A percentile compares a stretch with the other conserved stretches of the same genome.
These are phyloP conservation scores for Eucera pruinosa DNA, from an alignment of 2,888 invertebrate species.

Conservation along the genomic window DNA sequence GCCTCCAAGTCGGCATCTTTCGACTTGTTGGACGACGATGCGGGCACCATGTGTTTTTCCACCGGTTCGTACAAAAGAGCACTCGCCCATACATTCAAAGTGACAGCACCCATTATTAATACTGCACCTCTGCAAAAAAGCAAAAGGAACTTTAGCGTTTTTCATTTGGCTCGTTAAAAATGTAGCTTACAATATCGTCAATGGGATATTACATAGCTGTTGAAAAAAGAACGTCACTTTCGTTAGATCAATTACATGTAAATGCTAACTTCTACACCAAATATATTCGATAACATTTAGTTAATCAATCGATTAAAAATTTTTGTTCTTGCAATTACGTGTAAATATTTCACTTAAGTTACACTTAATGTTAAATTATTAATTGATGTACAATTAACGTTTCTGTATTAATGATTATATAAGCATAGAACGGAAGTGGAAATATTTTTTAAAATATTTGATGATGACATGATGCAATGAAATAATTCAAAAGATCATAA, in stretches of 20 bases:
- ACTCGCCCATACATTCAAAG: conserved; percentile 93
- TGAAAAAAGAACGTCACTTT: conserved; percentile 16
- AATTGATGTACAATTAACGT: conserved; percentile 17
- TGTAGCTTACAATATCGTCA: conserved; percentile 57
- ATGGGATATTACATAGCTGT: conserved; percentile 54
- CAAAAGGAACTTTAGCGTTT: conserved; percentile 53
- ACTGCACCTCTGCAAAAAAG: conserved; percentile 89
- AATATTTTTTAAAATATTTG: conserved; percentile 20
- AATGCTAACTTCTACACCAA: neutral
- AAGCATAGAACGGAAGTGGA: conserved; percentile 23
- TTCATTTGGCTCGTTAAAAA: conserved; percentile 19
- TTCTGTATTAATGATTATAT: conserved; percentile 13
- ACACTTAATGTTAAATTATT: conserved; percentile 1
- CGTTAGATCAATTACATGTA: conserved; percentile 19
- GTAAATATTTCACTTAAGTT: neutral
- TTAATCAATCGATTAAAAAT: neutral
- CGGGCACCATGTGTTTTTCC: conserved; percentile 90
- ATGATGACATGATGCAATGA: conserved; percentile 15
- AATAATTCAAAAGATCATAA: conserved; percentile 37
- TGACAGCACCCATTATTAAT: conserved; percentile 92
- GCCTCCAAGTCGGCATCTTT: conserved; percentile 81
- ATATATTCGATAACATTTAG: neutral
- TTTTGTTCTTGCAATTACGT: neutral
- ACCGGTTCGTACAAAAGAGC: conserved; percentile 94
- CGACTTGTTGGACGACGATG: conserved; percentile 81